Evolutionary conservation across 1,140 invertebrate species (phyloP), one percentile per base, ranked within the genome.

Genomic region (Cherax destructor): DNA sequence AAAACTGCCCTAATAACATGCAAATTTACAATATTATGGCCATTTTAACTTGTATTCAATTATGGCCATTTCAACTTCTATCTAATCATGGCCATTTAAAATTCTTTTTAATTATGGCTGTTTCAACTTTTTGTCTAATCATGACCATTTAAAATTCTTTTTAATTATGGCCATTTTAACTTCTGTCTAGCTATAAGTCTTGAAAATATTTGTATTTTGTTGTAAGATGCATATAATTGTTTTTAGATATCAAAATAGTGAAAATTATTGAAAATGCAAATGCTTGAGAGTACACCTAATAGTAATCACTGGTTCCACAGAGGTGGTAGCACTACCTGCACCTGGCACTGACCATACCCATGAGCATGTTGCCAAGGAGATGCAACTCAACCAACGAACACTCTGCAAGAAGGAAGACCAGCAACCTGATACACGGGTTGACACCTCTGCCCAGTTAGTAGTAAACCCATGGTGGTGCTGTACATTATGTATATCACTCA

Each of bases 371-470:
- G 18, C 80, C 11, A 61, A 4, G 80, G 80, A 83, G 56, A 6
- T 4, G 59, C 10, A 9, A n/a, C 10, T 56, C 0, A n/a, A 24
- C 50, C 21, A 30, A 56, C 77, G 84, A 21, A 52, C 50, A 4
- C 6, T 47, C 72, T 86, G 84, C n/a, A 69, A 56, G 18, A 47
- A 52, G 47, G 72, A 10, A 49, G 50, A 86, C 56, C 13, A 18
- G 3, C 69, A 77, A 74, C 74, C 84, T 18, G 18, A n/a, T 18
- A 47, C 59, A 49, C 72, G 84, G 0, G 84, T 86, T 72, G 59
- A 86, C 74, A 86, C 84, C 50, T 50, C 84, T 4, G 41, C 10
- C 49, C 49, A 59, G 84, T 86, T 49, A 41, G 84, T 65, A 65
- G 61, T 65, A 21, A 21, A 65, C 61, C 9, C 52, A 13, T 56